A percentile compares a stretch with the other conserved stretches of the same genome.
These are phyloP conservation scores for Rotaria socialis DNA, from an alignment of 2,888 invertebrate species.

Conservation along the genomic window DNA sequence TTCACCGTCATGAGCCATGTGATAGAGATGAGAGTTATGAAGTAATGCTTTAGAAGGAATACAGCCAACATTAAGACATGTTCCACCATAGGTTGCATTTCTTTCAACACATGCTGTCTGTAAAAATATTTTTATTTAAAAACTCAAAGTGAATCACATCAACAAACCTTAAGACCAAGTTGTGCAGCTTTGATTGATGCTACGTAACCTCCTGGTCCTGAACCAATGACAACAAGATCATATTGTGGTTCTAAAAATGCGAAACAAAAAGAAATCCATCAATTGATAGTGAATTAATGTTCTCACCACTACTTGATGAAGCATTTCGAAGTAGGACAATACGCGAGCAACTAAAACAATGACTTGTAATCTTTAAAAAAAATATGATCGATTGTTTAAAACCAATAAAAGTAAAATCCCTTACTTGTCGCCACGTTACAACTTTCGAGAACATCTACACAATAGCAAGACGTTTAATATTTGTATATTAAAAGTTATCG, in stretches of 20 bases:
- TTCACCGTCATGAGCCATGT: constrained; percentile 80
- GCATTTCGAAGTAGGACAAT: neutral
- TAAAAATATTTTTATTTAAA: constrained; percentile 49
- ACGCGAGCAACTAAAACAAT: neutral
- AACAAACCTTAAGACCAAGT: constrained; percentile 80
- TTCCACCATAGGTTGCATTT: constrained; percentile 85
- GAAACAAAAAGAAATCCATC: neutral
- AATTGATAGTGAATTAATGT: neutral
- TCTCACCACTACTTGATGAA: neutral
- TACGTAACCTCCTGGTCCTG: constrained; percentile 98
- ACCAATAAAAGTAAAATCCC: neutral
- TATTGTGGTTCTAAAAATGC: constrained; percentile 45
- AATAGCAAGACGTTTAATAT: neutral
- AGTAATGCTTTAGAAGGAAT: constrained; percentile 90
- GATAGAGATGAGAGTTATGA: constrained; percentile 87
- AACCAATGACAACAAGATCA: constrained; percentile 92
- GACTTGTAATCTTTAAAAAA: neutral
- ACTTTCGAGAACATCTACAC: neutral
- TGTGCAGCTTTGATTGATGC: constrained; percentile 98
- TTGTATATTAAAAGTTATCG: neutral
- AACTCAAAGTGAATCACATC: neutral
- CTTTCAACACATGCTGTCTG: constrained; percentile 93
- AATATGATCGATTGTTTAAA: too few species aligned
- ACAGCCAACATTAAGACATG: constrained; percentile 97
- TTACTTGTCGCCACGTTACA: neutral